phyloP scores from a whole-genome alignment of 2,113 vertebrate species.

The Ictidomys tridecemlineatus region DNA sequence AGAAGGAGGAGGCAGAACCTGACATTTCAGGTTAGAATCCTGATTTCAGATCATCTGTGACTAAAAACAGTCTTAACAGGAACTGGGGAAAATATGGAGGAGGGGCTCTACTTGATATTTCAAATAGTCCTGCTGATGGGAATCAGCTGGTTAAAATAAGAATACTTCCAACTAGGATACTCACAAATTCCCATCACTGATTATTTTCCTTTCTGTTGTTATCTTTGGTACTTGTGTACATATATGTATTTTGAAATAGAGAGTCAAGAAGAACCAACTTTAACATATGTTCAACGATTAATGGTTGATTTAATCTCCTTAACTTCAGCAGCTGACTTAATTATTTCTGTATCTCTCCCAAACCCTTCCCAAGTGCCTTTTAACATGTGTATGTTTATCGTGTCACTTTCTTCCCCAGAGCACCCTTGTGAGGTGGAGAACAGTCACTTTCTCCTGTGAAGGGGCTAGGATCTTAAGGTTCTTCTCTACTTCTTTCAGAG shows the following conservation, averaged over 20 bases:
- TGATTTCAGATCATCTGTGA: background rate
- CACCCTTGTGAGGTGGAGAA: background rate
- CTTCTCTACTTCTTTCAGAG: background rate
- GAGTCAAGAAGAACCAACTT: slow-evolving; percentile 32
- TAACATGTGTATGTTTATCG: background rate
- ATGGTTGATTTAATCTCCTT: background rate
- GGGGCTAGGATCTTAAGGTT: background rate
- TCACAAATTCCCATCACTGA: background rate
- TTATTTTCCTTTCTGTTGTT: background rate
- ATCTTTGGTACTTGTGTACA: background rate
- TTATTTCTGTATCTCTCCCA: background rate
- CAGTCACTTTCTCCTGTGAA: background rate
- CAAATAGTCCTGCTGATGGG: background rate
- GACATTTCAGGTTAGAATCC: background rate
- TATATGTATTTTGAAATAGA: background rate
- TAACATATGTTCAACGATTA: background rate
- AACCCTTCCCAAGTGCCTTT: background rate
- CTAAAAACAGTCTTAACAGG: background rate
- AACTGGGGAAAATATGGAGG: background rate
- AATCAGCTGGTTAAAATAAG: background rate
- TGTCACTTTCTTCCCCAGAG: background rate
- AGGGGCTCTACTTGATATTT: background rate
- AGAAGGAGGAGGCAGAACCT: background rate
- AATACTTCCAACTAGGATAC: background rate
- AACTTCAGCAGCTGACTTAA: background rate